Evolutionary conservation across 2,888 invertebrate species (phyloP).

Genomic region (Noctua janthe): DNA sequence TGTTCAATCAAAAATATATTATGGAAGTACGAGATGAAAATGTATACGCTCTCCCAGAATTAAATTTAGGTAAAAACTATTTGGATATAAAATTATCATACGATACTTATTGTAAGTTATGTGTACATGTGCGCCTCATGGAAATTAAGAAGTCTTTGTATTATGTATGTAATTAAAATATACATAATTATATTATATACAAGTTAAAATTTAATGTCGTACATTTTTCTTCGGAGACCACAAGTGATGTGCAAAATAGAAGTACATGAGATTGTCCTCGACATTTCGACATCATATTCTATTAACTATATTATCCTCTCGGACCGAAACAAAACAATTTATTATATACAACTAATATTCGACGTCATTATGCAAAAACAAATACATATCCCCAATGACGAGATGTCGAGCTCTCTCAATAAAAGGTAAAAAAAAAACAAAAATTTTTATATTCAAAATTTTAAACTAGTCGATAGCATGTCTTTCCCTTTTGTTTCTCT

Average conservation of each 20-base stretch:
- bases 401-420: constrained; percentile 83
- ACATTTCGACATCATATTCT: constrained; percentile 82
- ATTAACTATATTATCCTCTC: constrained; percentile 68
- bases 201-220: constrained; percentile 87
- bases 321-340: constrained; percentile 66
- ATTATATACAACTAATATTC: constrained; percentile 66
- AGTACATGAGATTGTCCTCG: constrained; percentile 78
- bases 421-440: constrained; percentile 75
- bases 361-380: constrained; percentile 73
- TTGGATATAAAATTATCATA: constrained; percentile 89
- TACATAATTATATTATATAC: constrained; percentile 89
- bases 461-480: constrained; percentile 89
- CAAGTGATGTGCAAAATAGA: constrained; percentile 83
- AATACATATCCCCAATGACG: constrained; percentile 88
- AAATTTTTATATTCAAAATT: constrained; percentile 90
- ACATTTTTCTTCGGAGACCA: constrained; percentile 88
- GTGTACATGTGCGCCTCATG: constrained; percentile 89
- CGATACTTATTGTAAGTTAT: constrained; percentile 87
- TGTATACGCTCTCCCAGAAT: constrained; percentile 90
- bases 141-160: constrained; percentile 89
- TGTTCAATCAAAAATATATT: constrained; percentile 89
- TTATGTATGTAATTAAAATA: constrained; percentile 89
- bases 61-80: constrained; percentile 89
- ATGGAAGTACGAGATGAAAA: constrained; percentile 87
- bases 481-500: constrained; percentile 82